Percentiles rank a stretch among this genome's conserved stretches.
Conservation (phyloP, 2,113 vertebrate genomes). For the Synchiropus splendidus region DNA sequence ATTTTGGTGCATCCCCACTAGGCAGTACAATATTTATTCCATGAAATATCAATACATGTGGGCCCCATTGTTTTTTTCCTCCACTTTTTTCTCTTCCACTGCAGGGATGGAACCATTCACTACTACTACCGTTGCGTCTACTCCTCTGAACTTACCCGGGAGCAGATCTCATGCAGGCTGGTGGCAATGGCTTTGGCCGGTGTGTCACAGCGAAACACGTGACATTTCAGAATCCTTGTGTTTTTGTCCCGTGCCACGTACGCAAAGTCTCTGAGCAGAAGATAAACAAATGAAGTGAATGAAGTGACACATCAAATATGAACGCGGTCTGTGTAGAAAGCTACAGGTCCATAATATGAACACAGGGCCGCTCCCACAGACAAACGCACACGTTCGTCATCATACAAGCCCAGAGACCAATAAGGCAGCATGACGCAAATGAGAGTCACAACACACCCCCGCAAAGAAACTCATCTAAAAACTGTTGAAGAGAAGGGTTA, state of each 20-base stretch:
- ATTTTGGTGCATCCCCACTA: too few species aligned
- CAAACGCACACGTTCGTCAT: constrained; percentile 12
- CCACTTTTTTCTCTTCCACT: too few species aligned
- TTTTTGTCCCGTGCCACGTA: constrained; percentile 96
- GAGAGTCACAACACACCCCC: constrained; percentile 36
- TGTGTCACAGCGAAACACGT: constrained; percentile 98
- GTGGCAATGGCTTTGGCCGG: constrained; percentile 98
- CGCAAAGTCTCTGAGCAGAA: constrained; percentile 81
- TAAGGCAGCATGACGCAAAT: constrained; percentile 32
- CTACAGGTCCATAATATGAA: too few species aligned
- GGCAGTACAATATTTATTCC: too few species aligned
- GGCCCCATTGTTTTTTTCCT: too few species aligned
- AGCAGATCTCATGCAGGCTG: constrained; percentile 97
- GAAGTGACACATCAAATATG: too few species aligned
- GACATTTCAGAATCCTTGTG: constrained; percentile 97
- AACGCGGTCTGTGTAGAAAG: too few species aligned
- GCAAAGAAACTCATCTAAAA: too few species aligned
- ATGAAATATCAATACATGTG: too few species aligned
- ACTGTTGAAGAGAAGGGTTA: constrained; percentile 28
- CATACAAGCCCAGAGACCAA: constrained; percentile 39
- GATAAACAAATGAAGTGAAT: not conserved
- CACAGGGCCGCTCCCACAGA: constrained; percentile 15
- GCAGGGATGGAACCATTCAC: too few species aligned
- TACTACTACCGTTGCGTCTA: not conserved
- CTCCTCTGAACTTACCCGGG: constrained; percentile 72